Percentiles rank a stretch among this genome's conserved stretches.
phyloP scores from a whole-genome alignment of 2,888 invertebrate species.

The Agrotis clavis region DNA sequence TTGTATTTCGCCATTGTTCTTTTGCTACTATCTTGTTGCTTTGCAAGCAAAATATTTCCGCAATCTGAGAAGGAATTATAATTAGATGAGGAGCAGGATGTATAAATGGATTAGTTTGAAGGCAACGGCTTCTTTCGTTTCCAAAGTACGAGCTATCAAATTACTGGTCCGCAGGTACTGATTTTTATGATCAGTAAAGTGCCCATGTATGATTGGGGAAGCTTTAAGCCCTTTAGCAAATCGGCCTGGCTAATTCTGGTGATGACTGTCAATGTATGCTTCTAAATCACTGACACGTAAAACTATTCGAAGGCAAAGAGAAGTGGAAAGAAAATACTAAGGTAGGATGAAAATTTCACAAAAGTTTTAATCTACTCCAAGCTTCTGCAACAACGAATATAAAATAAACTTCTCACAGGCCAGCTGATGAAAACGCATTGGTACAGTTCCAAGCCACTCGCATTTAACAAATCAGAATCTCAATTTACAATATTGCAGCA shows the following conservation, averaged over 20 bases:
- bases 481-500: slow-evolving; percentile 35
- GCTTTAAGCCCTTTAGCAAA: no score
- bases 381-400: slow-evolving; percentile 2
- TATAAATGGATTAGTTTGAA: not conserved
- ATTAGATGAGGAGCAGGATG: not conserved
- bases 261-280: not conserved
- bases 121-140: no score
- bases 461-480: slow-evolving; percentile 41
- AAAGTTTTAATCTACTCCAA: not conserved
- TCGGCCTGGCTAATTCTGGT: no score
- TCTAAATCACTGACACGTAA: not conserved
- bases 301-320: no score
- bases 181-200: no score
- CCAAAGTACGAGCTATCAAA: no score
- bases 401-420: slow-evolving; percentile 20
- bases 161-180: no score
- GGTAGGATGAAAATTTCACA: not conserved
- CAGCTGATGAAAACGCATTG: slow-evolving; percentile 33
- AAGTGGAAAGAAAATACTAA: no score
- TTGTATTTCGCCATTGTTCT: slow-evolving; percentile 21
- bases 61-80: slow-evolving; percentile 8
- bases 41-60: slow-evolving; percentile 1
- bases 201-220: no score
- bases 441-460: slow-evolving; percentile 46
- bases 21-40: not conserved